Conservation (phyloP, 2,113 vertebrate genomes). For the Psettodes erumei region DNA sequence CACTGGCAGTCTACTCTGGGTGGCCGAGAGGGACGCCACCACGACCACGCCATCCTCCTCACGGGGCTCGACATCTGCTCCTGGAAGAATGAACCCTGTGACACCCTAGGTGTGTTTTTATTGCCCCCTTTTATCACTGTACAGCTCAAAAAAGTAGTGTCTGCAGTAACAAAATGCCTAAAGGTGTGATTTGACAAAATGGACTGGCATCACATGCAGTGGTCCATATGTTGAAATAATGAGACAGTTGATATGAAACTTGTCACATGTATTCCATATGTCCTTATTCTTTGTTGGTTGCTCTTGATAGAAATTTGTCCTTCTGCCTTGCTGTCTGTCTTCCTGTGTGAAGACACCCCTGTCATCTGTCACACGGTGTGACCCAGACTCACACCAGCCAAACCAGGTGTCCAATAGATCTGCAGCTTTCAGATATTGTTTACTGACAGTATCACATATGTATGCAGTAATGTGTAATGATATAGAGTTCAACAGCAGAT, state of each 20-base stretch:
- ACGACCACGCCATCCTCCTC: slow-evolving; percentile 92
- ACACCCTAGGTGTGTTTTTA: slow-evolving; percentile 86
- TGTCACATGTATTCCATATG: background rate
- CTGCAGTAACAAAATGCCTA: background rate
- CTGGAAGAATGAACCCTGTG: slow-evolving; percentile 94
- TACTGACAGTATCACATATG: slow-evolving; percentile 8
- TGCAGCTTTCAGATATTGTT: slow-evolving; percentile 37
- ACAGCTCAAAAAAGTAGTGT: background rate
- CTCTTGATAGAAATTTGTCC: slow-evolving; percentile 1
- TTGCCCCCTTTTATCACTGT: background rate
- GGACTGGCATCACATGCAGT: background rate
- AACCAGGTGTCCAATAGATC: slow-evolving; percentile 60
- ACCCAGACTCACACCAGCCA: slow-evolving; percentile 27
- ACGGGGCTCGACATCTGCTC: slow-evolving; percentile 94
- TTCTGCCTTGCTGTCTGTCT: background rate
- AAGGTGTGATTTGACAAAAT: slow-evolving; percentile 7
- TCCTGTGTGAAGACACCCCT: slow-evolving; percentile 43
- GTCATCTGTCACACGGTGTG: slow-evolving; percentile 42
- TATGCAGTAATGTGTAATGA: background rate
- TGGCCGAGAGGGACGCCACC: slow-evolving; percentile 85
- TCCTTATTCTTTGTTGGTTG: slow-evolving; percentile 20
- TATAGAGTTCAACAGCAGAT: background rate
- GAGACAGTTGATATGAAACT: background rate
- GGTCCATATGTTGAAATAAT: background rate
- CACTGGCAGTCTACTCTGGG: slow-evolving; percentile 91